Conservation (phyloP, 1,140 invertebrate genomes). For the Oncopodura yosiiana region DNA sequence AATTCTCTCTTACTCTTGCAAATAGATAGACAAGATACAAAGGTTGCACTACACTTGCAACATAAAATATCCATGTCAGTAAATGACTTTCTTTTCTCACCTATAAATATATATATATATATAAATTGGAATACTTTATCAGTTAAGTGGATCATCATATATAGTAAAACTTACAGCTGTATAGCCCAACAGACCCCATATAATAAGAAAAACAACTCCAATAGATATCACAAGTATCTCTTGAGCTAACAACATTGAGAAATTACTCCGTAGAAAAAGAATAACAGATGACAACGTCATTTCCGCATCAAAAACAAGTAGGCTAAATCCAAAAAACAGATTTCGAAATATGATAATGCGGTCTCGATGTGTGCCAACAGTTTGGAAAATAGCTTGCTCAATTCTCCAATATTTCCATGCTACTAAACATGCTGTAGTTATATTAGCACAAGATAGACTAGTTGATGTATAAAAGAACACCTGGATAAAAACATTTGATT, state of each 20-base stretch:
- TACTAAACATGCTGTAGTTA: slow-evolving; percentile 1
- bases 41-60: neutral
- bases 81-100: slow-evolving; percentile 1
- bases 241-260: slow-evolving; percentile 2
- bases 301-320: slow-evolving; percentile 10
- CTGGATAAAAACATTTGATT: neutral
- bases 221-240: neutral
- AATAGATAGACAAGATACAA: neutral
- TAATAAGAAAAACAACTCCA: neutral
- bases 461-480: slow-evolving; percentile 2
- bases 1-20: neutral
- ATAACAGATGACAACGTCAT: neutral
- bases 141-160: neutral
- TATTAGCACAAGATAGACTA: slow-evolving; percentile 4
- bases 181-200: slow-evolving; percentile 7
- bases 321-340: slow-evolving; percentile 14
- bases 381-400: slow-evolving; percentile 7
- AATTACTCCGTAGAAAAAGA: slow-evolving; percentile 2
- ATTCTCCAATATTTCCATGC: slow-evolving; percentile 9
- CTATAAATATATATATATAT: neutral
- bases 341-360: slow-evolving; percentile 6
- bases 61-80: slow-evolving; percentile 1
- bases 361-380: slow-evolving; percentile 4
- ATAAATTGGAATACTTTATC: neutral
- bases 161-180: neutral